Conservation (phyloP, 2,888 invertebrate species). For the Lasioglossum vierecki region DNA sequence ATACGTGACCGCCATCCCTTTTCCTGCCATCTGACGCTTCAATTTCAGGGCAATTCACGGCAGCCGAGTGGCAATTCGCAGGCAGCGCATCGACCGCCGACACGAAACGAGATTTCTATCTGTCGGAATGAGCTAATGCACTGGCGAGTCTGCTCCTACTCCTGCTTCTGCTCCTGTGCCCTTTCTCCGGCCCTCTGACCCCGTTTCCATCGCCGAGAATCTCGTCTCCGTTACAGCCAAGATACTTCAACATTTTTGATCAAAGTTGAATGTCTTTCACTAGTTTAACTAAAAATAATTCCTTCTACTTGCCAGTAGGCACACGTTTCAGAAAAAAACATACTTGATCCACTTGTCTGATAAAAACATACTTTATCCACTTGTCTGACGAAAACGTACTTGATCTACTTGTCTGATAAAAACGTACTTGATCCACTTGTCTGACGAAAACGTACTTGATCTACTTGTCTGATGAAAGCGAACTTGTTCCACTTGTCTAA, state of each 20-base stretch:
- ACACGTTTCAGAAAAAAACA: no score
- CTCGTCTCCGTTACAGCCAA: not conserved
- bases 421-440: no score
- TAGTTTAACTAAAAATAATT: not conserved
- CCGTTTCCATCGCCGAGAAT: not conserved
- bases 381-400: no score
- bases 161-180: slow-evolving; percentile 15
- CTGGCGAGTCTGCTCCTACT: slow-evolving; percentile 30
- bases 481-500: not conserved
- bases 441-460: not conserved
- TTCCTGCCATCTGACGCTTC: slow-evolving; percentile 62
- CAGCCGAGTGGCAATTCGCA: slow-evolving; percentile 61
- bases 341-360: no score
- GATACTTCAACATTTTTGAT: not conserved
- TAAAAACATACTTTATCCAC: no score
- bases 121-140: slow-evolving; percentile 58
- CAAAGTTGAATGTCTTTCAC: not conserved
- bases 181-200: not conserved
- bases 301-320: not conserved
- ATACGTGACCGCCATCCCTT: slow-evolving; percentile 57
- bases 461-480: not conserved
- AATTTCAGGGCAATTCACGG: slow-evolving; percentile 67
- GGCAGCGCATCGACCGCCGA: slow-evolving; percentile 42
- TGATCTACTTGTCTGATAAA: no score
- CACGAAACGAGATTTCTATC: slow-evolving; percentile 67